Percentiles rank a stretch among this genome's conserved stretches.
phyloP scores from a whole-genome alignment of 2,113 vertebrate species.

The Thamnaconus septentrionalis region DNA sequence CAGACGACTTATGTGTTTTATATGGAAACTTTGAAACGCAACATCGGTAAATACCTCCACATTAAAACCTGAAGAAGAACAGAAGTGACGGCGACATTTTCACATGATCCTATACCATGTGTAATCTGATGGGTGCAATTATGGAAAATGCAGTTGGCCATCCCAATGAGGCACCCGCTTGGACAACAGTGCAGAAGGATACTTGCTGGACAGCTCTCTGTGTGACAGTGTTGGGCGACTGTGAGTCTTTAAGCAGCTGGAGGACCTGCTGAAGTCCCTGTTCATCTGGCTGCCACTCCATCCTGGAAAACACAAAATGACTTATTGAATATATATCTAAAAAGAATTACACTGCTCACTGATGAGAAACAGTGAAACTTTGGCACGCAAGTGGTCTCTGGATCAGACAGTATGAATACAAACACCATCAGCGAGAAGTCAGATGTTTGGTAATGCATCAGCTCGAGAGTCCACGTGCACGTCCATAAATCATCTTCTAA shows the following conservation, averaged over 20 bases:
- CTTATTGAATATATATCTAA: neutral
- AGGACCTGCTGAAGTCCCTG: constrained; percentile 95
- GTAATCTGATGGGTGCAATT: too few relatives aligned
- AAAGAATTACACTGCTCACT: neutral
- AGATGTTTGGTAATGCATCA: constrained; percentile 61
- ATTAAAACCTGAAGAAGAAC: too few relatives aligned
- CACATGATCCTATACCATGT: too few relatives aligned
- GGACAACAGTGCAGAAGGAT: constrained; percentile 70
- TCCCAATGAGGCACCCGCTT: neutral
- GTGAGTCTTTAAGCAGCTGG: constrained; percentile 92
- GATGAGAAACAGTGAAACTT: neutral
- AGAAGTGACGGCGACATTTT: too few relatives aligned
- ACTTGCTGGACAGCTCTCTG: constrained; percentile 93
- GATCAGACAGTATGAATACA: constrained; percentile 73
- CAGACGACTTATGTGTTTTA: too few relatives aligned
- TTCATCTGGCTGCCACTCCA: constrained; percentile 97
- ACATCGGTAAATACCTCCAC: too few relatives aligned
- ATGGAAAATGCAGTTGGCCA: neutral
- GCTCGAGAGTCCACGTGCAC: constrained; percentile 32
- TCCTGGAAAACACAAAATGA: constrained; percentile 59
- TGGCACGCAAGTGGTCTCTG: constrained; percentile 8
- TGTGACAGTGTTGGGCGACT: constrained; percentile 92
- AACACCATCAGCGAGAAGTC: constrained; percentile 59
- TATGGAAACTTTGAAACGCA: too few relatives aligned
- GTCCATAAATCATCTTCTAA: neutral